Evolutionary conservation across 2,113 vertebrate species (phyloP).

Genomic region (Geococcyx californianus): DNA sequence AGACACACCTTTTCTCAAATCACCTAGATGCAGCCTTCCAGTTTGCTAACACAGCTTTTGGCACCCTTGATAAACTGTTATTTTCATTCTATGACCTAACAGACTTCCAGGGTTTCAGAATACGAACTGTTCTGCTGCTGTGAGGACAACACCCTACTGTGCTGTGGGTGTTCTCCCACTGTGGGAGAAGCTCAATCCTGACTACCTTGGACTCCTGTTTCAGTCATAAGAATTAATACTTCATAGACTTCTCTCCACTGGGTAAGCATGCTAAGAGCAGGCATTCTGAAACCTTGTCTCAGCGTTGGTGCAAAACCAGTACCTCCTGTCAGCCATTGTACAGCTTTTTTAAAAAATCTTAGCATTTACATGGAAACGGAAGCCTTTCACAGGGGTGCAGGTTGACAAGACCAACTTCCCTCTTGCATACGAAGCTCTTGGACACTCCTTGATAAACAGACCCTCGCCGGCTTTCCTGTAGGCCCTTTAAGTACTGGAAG

Average conservation of each 20-base stretch:
- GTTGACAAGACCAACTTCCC: not conserved
- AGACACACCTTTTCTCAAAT: not conserved
- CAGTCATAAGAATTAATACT: not conserved
- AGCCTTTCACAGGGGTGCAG: not conserved
- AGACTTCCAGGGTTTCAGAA: not conserved
- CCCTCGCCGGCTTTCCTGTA: too few species aligned
- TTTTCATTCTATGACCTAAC: not conserved
- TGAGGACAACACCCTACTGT: not conserved
- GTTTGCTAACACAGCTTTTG: not conserved
- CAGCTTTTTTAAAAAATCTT: not conserved
- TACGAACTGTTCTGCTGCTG: not conserved
- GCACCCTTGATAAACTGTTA: too few species aligned
- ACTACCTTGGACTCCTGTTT: not conserved
- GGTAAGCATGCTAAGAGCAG: not conserved
- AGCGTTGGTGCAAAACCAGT: accelerated
- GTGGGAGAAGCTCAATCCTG: not conserved
- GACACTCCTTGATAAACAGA: too few species aligned
- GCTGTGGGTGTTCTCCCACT: not conserved
- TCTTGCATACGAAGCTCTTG: not conserved
- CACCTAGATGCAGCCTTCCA: not conserved
- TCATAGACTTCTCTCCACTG: accelerated
- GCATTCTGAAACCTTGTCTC: not conserved
- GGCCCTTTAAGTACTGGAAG: too few species aligned
- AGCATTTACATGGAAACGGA: not conserved
- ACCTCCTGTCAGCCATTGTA: not conserved